phyloP scores from a whole-genome alignment of 2,888 invertebrate genomes.

The Andrena bucephala region DNA sequence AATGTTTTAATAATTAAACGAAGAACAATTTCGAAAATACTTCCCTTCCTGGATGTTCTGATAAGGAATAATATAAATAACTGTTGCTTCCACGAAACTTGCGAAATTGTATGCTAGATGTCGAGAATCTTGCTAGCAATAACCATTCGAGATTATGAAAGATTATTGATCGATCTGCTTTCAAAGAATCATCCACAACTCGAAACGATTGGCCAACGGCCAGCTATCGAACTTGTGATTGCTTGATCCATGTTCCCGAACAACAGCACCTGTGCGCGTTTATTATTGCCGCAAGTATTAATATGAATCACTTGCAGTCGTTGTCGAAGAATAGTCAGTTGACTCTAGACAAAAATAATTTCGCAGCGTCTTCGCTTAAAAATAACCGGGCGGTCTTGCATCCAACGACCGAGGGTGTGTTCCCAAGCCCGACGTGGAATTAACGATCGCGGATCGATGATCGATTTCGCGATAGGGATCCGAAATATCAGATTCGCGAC shows the following conservation, averaged over 20 bases:
- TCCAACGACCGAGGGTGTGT: neutral
- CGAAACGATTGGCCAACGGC: slow-evolving; percentile 37
- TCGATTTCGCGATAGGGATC: neutral
- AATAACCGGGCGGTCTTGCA: slow-evolving; percentile 34
- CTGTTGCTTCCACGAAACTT: neutral
- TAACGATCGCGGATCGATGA: slow-evolving; percentile 3
- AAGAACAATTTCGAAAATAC: slow-evolving; percentile 59
- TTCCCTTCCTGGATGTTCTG: neutral
- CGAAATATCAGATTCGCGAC: neutral
- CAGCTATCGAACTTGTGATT: slow-evolving; percentile 65
- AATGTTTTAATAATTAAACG: slow-evolving; percentile 81
- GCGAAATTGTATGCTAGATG: slow-evolving; percentile 1
- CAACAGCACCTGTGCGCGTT: slow-evolving; percentile 47
- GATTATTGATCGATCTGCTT: slow-evolving; percentile 9
- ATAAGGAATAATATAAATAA: neutral
- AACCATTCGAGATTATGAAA: neutral
- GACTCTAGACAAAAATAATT: slow-evolving; percentile 58
- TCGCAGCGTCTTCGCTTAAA: slow-evolving; percentile 34
- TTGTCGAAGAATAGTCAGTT: slow-evolving; percentile 52
- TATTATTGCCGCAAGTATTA: slow-evolving; percentile 63
- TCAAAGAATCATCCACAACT: slow-evolving; percentile 17
- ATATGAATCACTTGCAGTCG: slow-evolving; percentile 56
- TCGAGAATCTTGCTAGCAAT: slow-evolving; percentile 1
- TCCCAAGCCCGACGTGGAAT: neutral
- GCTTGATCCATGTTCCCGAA: slow-evolving; percentile 58